Base-by-base conservation (phyloP, 2,113 vertebrate species). In the Notarius quadriscutis region DNA sequence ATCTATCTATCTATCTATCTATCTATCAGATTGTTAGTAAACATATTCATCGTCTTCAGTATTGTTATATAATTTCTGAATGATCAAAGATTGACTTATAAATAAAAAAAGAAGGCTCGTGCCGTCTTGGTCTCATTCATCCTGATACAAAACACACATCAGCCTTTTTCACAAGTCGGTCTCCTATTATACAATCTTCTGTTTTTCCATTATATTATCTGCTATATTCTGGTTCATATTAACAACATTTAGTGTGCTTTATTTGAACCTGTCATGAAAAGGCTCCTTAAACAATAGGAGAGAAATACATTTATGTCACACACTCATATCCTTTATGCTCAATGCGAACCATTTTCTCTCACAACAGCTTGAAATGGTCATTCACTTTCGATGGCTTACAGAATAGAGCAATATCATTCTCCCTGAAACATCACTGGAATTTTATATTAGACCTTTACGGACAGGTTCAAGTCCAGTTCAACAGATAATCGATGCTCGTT, bases 381-480 rank as follows among this genome's bases (percentile, higher is more conserved):
- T 65, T 77, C 18, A 20, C 77, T 82, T 62, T 71, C 63, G 63
- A 55, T 88, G 78, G 72, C 75, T 81, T 65, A 71, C 50, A 85
- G 63, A 63, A 5, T 58, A 87, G 12, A 78, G 77, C 22, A 53
- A 75, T 63, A 86, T 83, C 53, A 77, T 55, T 60, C 77, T 88
- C 51, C 51, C 57, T 18, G 34, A 83, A 81, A 81, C 41, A 34
- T 82, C 62, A 34, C 30, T 22, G n/a, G 67, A 87, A 62, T 87
- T 84, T 77, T 71, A 87, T 58, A 57, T 55, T 1, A 34, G 48
- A 63, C 71, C 72, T 84, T 63, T 84, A 79, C 30, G 51, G 67
- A 81, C 22, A 67, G 62, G 81, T 83, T 87, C 87, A 84, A 57
- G 82, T 84, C 81, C 72, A 78, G 81, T 84, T 84, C 87, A 87